A percentile compares a stretch with the other conserved stretches of the same genome.
These are phyloP conservation scores for Ypsolopha scabrella DNA, from an alignment of 2,888 invertebrate species.

Conservation along the genomic window DNA sequence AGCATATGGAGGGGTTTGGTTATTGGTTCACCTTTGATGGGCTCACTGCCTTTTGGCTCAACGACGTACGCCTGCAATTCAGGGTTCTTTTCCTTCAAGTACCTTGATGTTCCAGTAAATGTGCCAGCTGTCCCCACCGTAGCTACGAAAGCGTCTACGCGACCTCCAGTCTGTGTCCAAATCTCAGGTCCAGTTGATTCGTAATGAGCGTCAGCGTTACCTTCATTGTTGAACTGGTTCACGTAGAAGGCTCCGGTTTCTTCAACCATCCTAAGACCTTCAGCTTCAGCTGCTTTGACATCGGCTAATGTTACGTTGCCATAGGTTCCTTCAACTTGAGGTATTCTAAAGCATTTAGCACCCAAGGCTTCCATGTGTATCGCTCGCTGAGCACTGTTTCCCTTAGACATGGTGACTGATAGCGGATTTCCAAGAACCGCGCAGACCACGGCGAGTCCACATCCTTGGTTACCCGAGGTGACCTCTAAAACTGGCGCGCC, in stretches of 20 bases:
- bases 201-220: constrained; percentile 46
- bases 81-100: constrained; percentile 49
- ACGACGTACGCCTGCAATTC: constrained; percentile 43
- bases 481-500: constrained; percentile 47
- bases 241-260: constrained; percentile 49
- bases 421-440: constrained; percentile 52
- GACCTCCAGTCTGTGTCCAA: constrained; percentile 56
- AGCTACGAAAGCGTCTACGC: constrained; percentile 49
- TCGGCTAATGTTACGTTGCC: constrained; percentile 54
- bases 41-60: constrained; percentile 51
- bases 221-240: constrained; percentile 48
- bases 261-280: constrained; percentile 35
- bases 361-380: constrained; percentile 61
- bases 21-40: constrained; percentile 46
- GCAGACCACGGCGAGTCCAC: constrained; percentile 56
- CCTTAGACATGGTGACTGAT: constrained; percentile 53
- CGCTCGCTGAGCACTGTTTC: constrained; percentile 55
- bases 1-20: constrained; percentile 55
- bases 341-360: constrained; percentile 47
- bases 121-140: constrained; percentile 57
- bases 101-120: constrained; percentile 46
- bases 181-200: constrained; percentile 57
- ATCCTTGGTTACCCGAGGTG: constrained; percentile 60
- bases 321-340: constrained; percentile 57
- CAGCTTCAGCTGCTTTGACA: constrained; percentile 43